Conservation (phyloP, 2,113 vertebrate genomes). For the Motacilla tschutschensis region DNA sequence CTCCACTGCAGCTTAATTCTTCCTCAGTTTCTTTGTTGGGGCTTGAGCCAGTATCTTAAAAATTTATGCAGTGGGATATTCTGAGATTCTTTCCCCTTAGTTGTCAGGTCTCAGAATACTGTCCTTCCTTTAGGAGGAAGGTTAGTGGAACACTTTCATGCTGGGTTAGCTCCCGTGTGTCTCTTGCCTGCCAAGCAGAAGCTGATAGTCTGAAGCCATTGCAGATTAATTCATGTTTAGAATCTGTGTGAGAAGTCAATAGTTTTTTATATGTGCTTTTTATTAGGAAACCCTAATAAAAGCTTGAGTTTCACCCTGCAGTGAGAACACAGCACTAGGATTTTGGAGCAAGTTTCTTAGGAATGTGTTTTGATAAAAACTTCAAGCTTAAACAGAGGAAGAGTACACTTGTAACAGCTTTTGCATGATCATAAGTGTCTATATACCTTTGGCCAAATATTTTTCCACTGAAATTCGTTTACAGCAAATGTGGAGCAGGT, state of each 20-base stretch:
- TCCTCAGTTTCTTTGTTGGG: not conserved
- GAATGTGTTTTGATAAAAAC: not conserved
- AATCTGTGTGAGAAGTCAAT: not conserved
- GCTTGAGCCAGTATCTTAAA: not conserved
- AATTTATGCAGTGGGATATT: not conserved
- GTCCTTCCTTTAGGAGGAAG: not conserved
- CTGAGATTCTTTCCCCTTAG: not conserved
- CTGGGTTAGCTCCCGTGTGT: not conserved
- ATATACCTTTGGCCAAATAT: not conserved
- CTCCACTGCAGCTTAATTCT: not conserved
- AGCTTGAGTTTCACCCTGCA: not conserved
- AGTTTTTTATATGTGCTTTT: not conserved
- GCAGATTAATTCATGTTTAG: not conserved
- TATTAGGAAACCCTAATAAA: not conserved
- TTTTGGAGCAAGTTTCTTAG: not conserved
- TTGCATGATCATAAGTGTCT: not conserved
- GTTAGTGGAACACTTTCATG: not conserved
- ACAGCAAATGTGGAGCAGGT: not conserved
- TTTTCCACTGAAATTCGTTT: not conserved
- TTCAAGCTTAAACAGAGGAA: not conserved
- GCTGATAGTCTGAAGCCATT: not conserved
- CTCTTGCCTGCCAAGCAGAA: not conserved
- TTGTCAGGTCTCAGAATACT: not conserved
- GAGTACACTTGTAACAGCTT: not conserved
- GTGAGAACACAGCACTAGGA: not conserved